Base-by-base conservation (phyloP, 2,888 invertebrate species). In the Ptilodon capucinus region DNA sequence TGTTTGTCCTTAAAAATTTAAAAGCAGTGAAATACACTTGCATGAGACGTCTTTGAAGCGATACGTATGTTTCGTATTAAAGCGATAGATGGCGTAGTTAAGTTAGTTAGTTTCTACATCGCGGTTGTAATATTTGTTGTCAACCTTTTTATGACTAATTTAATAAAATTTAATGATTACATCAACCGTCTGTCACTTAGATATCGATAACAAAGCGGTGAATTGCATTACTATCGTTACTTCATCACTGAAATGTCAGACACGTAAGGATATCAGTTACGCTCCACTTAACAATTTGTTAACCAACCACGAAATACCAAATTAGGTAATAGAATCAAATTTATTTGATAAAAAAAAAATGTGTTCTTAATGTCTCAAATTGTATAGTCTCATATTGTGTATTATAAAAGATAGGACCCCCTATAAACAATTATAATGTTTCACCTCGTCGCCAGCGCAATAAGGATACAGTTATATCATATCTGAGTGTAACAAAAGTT, bases 401-500 rank as follows among this genome's bases (percentile, higher is more conserved):
- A 23, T 23, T 11, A 3, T 4, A 4, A 28, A 25, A 9, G 9
- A 11, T 8, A 25, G 2, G 9, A 25, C 2, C 25, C 25, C 25
- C n/a, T n/a, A n/a, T 25, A 11, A 1, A 0, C 30, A 17, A 9
- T 35, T 6, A 16, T 35, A 18, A 11, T 18, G 17, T 17, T 35
- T 17, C 11, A 35, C 11, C 2, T 14, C 18, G 7, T 16, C 28
- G 11, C 28, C 11, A 8, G 18, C 19, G 17, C 42, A 21, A 28
- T 48, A 40, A 40, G 14, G 45, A 18, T 32, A 51, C 57, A 57
- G 44, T 42, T 66, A 57, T 54, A 53, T 63, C 52, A 64, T 49
- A 35, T 35, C 42, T 43, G 34, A 39, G 38, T 38, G 42, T 42
- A 46, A 25, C 49, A 49, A 14, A 57, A 56, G 51, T 51, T 48